Percentiles rank a stretch among this genome's conserved stretches.
Evolutionary conservation across 2,113 vertebrate genomes (phyloP).

Genomic region (Melanerpes formicivorus): DNA sequence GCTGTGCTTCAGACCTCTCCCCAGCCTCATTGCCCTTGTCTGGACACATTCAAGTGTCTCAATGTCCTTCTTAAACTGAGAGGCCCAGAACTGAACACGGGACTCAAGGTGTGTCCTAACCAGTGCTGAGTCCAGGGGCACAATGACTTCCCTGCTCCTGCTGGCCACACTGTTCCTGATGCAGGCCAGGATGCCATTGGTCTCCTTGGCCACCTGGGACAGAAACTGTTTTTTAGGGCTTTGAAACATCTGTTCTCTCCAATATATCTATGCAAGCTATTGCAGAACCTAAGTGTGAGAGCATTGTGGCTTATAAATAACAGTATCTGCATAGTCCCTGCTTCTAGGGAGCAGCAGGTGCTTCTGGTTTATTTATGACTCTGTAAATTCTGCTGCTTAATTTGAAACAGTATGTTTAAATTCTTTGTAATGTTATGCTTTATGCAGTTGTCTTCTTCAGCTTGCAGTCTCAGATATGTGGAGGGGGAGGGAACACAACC

Average conservation of each 20-base stretch:
- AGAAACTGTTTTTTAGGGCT: background rate
- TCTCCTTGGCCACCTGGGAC: no score
- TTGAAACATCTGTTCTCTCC: background rate
- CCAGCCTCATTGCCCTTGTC: no score
- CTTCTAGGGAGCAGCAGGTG: background rate
- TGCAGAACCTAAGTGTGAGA: background rate
- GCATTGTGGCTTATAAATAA: background rate
- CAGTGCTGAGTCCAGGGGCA: no score
- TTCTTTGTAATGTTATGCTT: background rate
- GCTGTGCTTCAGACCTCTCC: no score
- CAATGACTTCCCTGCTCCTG: no score
- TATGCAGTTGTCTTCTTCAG: background rate
- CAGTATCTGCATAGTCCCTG: background rate
- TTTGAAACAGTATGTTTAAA: background rate
- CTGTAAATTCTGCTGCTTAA: background rate
- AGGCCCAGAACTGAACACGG: no score
- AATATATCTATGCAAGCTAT: background rate
- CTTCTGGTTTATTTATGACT: background rate
- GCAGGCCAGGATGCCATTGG: no score
- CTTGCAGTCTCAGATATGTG: background rate
- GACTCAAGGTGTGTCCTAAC: no score
- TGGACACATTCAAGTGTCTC: no score
- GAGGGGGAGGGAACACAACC: fast-evolving
- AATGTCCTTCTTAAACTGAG: no score
- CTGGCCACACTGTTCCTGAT: no score